Evolutionary conservation across 1,140 invertebrate species (phyloP), one percentile per base, ranked within the genome.

Genomic region (Rhopalosiphum maidis): DNA sequence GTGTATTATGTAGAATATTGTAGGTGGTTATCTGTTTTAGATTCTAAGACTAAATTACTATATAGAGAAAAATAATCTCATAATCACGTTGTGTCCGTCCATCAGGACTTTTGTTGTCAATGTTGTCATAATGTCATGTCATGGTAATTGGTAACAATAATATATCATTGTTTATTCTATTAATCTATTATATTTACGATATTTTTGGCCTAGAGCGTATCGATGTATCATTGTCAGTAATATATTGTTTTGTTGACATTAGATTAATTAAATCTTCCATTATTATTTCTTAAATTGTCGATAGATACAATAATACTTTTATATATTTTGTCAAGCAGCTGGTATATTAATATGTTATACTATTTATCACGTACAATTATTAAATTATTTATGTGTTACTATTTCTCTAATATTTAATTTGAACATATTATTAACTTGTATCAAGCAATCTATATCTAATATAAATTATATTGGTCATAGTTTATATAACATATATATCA

Each of bases 221-320:
- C 30, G 30, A 68, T 68, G 60, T 68, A 68, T 68, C 60, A 68
- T 68, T 60, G 60, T 68, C 60, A n/a, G 60, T 68, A 68, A n/a
- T 68, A n/a, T 68, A 68, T 68, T 68, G 30, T n/a, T 68, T 68
- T 68, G 60, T 68, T n/a, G 30, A 68, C 60, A 68, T 68, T 15
- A 68, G 60, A 68, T 68, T 68, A 68, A 68, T 68, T 68, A 68
- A 68, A 68, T 68, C 60, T 68, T 68, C 60, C n/a, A n/a, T 68
- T 18, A 68, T 68, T 68, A 68, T 68, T 68, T 68, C 11, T 68
- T 68, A 30, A 4, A 68, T 15, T n/a, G 60, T 68, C 60, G 9
- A 68, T n/a, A 68, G 11, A 68, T 30, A 68, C 30, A 68, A n/a
- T 68, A 68, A 68, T 68, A 68, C 60, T 68, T 51, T 51, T 51